A percentile compares a stretch with the other conserved stretches of the same genome.
Conservation (phyloP, 2,113 vertebrate genomes). For the Marmota flaviventris region DNA sequence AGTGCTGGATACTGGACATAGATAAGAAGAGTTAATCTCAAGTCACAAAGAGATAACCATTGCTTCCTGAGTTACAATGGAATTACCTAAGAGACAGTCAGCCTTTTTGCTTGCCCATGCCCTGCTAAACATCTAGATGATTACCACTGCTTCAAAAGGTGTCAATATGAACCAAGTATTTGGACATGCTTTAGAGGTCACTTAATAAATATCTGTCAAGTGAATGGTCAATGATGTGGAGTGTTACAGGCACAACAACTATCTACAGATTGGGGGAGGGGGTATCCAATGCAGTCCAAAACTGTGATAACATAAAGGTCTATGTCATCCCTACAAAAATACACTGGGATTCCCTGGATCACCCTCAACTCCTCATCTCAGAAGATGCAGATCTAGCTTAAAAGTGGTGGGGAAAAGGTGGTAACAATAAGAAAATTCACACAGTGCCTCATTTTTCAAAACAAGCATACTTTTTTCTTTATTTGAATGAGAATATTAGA, state of each 20-base stretch:
- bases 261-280: not conserved
- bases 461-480: slow-evolving; percentile 17
- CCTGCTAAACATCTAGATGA: slow-evolving; percentile 30
- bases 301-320: not conserved
- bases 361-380: slow-evolving; percentile 17
- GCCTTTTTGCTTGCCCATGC: not conserved
- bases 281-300: slow-evolving; percentile 36
- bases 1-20: not conserved
- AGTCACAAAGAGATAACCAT: not conserved
- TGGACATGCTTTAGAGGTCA: slow-evolving; percentile 2
- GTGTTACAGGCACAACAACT: not conserved
- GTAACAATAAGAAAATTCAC: not conserved
- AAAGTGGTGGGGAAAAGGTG: not conserved
- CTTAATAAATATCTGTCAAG: slow-evolving; percentile 53
- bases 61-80: not conserved
- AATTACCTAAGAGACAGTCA: not conserved
- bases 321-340: not conserved
- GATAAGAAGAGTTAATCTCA: not conserved
- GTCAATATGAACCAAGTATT: slow-evolving; percentile 46
- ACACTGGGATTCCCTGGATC: not conserved
- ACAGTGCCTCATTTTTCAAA: not conserved
- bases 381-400: not conserved
- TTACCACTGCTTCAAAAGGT: slow-evolving; percentile 40
- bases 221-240: slow-evolving; percentile 55
- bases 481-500: slow-evolving; percentile 38